Conservation (phyloP, 2,797 vertebrate species). For the Oophaga sylvatica region DNA sequence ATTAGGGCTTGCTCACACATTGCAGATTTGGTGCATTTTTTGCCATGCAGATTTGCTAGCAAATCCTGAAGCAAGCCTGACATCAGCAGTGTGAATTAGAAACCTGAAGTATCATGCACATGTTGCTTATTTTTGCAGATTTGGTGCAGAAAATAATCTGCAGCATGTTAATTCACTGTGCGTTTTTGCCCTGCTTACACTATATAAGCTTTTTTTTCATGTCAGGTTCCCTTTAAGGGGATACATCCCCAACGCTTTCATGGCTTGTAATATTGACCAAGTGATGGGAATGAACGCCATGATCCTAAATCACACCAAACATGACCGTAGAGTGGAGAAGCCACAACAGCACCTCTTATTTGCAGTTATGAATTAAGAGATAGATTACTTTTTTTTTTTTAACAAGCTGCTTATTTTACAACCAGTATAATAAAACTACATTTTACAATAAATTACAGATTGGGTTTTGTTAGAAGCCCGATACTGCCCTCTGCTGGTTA, state of each 20-base stretch:
- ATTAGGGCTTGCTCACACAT: no score
- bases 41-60: no score
- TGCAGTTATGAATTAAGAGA: background rate
- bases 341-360: background rate
- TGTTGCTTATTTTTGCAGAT: no score
- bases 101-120: no score
- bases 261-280: background rate
- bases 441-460: no score
- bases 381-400: background rate
- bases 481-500: conserved; percentile 10
- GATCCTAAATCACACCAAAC: background rate
- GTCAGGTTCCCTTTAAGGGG: background rate
- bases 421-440: background rate
- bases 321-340: background rate
- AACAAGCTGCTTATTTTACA: background rate
- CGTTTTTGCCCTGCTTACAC: no score
- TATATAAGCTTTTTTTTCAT: no score
- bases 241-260: background rate
- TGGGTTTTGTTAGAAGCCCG: background rate
- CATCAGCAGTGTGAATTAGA: no score
- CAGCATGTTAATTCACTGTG: no score
- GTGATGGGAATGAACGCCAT: background rate
- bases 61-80: no score
- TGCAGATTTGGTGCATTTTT: no score
- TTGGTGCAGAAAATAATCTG: no score